A percentile compares a stretch with the other conserved stretches of the same genome.
Evolutionary conservation across 1,140 invertebrate genomes (phyloP).

Genomic region (Limonius californicus): DNA sequence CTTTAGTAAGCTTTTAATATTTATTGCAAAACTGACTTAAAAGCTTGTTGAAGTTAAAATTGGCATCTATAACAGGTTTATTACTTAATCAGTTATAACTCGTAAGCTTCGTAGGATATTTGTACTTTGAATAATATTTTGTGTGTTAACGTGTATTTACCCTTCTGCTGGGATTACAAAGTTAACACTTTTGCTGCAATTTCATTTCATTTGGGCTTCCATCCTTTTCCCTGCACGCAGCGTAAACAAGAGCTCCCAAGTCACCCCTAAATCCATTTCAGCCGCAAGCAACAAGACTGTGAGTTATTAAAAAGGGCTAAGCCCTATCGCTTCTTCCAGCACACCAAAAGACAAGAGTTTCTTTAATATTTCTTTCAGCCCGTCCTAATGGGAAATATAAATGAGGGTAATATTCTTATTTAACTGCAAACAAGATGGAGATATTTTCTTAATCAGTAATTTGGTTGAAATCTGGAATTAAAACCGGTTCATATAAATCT

Average conservation of each 20-base stretch:
- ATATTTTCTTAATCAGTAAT: no score
- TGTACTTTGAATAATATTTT: no score
- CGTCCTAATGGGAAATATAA: background rate
- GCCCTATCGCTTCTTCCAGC: background rate
- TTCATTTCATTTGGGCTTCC: background rate
- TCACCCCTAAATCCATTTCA: constrained; percentile 23
- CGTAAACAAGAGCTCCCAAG: constrained; percentile 24
- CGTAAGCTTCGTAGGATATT: no score
- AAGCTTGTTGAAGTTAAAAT: no score
- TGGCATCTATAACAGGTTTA: no score
- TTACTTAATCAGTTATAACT: no score
- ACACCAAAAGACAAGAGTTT: background rate
- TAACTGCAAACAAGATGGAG: background rate
- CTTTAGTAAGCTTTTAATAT: no score
- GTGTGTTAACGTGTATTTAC: no score
- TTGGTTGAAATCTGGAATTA: no score
- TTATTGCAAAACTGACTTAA: no score
- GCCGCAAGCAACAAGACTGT: constrained; percentile 22
- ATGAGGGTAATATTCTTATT: background rate
- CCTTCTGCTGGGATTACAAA: no score
- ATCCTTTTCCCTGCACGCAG: constrained; percentile 20
- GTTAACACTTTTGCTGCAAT: background rate
- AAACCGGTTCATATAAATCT: no score
- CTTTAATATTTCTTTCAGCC: background rate
- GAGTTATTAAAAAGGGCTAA: constrained; percentile 24